Evolutionary conservation across 2,113 vertebrate genomes (phyloP).

Genomic region (Anolis sagrei): DNA sequence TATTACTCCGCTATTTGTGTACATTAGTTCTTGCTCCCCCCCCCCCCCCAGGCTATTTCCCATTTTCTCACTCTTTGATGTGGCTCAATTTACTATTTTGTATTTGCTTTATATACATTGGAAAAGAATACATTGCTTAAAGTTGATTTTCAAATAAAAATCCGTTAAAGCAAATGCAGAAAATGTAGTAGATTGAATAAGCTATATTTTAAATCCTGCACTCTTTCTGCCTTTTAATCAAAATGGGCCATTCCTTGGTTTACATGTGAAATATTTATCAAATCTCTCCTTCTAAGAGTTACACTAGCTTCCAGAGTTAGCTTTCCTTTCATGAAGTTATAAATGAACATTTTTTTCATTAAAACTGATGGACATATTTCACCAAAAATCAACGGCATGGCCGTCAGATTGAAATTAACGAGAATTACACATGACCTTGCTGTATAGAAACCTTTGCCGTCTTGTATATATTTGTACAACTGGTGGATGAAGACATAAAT

Average conservation of each 20-base stretch:
- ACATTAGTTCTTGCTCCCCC: slow-evolving; percentile 52
- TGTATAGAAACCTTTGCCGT: neutral
- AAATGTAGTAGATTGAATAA: neutral
- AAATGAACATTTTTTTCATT: neutral
- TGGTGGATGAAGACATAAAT: neutral
- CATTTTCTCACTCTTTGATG: slow-evolving; percentile 40
- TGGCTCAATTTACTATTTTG: slow-evolving; percentile 43
- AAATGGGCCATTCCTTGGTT: neutral
- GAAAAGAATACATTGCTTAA: slow-evolving; percentile 32
- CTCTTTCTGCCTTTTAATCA: neutral
- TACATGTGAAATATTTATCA: slow-evolving; percentile 16
- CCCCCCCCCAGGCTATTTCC: slow-evolving; percentile 26
- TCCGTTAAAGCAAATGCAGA: neutral
- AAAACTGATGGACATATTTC: neutral
- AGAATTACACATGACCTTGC: neutral
- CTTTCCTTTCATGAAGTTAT: slow-evolving; percentile 1
- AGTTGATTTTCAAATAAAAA: slow-evolving; percentile 14
- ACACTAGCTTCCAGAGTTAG: neutral
- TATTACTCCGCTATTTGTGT: slow-evolving; percentile 37
- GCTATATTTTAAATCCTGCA: neutral
- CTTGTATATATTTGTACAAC: neutral
- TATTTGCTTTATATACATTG: slow-evolving; percentile 33
- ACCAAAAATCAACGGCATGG: neutral
- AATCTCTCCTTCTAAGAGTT: slow-evolving; percentile 23
- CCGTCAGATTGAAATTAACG: slow-evolving; percentile 7